These are phyloP conservation scores for Lycocerus yunnanus DNA, from an alignment of 2,888 invertebrate genomes.

Conservation along the genomic window DNA sequence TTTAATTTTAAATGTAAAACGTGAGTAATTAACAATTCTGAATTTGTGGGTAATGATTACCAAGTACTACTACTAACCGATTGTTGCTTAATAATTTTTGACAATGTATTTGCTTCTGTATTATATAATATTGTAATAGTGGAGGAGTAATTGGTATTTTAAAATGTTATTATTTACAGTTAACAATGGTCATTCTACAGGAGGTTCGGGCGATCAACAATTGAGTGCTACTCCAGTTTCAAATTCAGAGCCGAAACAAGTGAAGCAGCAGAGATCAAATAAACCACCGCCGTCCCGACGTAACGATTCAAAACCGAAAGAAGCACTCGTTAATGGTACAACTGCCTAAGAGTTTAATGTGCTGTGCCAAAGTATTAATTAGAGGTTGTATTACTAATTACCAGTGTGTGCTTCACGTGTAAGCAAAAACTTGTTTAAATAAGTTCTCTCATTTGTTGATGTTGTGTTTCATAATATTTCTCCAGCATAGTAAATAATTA, in stretches of 20 bases:
- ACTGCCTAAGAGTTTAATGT: slow-evolving; percentile 53
- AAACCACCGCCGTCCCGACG: slow-evolving; percentile 50
- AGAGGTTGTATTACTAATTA: slow-evolving; percentile 36
- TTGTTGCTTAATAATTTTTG: background rate
- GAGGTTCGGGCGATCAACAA: slow-evolving; percentile 29
- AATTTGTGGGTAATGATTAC: background rate
- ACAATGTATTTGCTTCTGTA: background rate
- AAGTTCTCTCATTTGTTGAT: slow-evolving; percentile 35
- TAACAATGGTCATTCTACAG: slow-evolving; percentile 29
- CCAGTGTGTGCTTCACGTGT: slow-evolving; percentile 40
- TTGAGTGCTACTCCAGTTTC: slow-evolving; percentile 15
- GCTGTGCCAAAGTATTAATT: slow-evolving; percentile 36
- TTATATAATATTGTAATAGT: background rate
- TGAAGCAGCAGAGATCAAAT: slow-evolving; percentile 41
- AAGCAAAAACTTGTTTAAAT: slow-evolving; percentile 33
- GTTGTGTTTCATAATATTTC: slow-evolving; percentile 44
- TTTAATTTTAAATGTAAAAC: background rate
- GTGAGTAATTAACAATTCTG: background rate
- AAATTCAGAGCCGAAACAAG: slow-evolving; percentile 15
- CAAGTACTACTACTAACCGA: background rate
- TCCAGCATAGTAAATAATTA: slow-evolving; percentile 42
- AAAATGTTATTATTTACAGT: slow-evolving; percentile 15
- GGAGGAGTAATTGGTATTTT: background rate
- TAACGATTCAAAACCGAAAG: slow-evolving; percentile 58
- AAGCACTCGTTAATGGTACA: slow-evolving; percentile 71